phyloP scores from a whole-genome alignment of 2,113 vertebrate species.

The Trematocara macrostoma region DNA sequence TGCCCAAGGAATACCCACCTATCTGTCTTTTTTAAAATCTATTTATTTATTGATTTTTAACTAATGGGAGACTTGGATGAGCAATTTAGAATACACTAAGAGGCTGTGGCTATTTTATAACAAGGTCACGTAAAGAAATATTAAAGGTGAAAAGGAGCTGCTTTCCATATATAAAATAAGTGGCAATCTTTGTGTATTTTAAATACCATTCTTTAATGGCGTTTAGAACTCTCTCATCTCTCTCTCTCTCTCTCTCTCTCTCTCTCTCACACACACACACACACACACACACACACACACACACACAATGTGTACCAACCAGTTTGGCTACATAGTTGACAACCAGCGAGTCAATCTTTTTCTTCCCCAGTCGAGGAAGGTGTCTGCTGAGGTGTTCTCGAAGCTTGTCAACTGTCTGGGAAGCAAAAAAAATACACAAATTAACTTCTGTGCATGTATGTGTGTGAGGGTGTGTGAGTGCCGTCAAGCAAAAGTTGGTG shows the following conservation, averaged over 20 bases:
- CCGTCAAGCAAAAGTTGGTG: neutral
- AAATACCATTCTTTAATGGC: neutral
- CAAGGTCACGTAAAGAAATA: neutral
- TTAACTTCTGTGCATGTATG: neutral
- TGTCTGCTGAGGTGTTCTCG: slow-evolving; percentile 86
- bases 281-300: neutral
- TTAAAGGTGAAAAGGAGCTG: neutral
- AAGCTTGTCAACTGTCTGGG: slow-evolving; percentile 88
- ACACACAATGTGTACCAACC: slow-evolving; percentile 45
- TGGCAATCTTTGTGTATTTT: neutral
- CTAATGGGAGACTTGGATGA: neutral
- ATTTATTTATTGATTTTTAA: neutral
- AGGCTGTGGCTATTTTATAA: neutral
- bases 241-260: too few relatives aligned
- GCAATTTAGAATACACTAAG: neutral
- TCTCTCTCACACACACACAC: neutral
- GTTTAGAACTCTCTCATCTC: neutral
- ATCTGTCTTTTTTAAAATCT: neutral
- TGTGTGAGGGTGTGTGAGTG: neutral
- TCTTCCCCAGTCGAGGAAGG: slow-evolving; percentile 83
- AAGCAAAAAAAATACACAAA: neutral
- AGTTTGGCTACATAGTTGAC: slow-evolving; percentile 85
- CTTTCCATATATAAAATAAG: neutral
- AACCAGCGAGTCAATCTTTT: slow-evolving; percentile 85
- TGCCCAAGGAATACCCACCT: neutral